Conservation (phyloP, 2,888 invertebrate species). For the Lithophane ornitopus region DNA sequence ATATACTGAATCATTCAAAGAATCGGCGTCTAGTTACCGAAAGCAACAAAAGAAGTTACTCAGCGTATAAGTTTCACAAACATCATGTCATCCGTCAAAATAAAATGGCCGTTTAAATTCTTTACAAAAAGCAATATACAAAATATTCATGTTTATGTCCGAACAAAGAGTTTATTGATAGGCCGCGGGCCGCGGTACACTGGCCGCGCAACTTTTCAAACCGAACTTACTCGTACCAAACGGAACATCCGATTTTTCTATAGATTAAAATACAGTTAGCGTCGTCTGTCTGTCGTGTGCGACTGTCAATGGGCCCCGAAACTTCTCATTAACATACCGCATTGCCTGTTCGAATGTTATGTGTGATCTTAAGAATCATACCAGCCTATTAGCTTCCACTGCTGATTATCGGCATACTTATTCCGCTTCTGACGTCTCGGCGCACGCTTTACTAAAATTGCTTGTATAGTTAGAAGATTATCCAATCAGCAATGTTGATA, state of each 20-base stretch:
- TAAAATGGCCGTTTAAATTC: conserved; percentile 44
- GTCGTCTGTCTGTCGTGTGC: conserved; percentile 68
- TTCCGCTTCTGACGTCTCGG: background rate
- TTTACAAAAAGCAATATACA: conserved; percentile 33
- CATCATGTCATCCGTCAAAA: conserved; percentile 42
- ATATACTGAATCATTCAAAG: conserved; percentile 19
- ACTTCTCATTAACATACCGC: conserved; percentile 41
- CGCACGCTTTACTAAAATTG: too few species aligned
- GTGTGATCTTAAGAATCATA: background rate
- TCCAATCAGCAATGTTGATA: too few species aligned
- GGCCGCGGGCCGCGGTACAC: conserved; percentile 38
- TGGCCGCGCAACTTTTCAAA: conserved; percentile 58
- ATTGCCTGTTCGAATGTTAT: conserved; percentile 8
- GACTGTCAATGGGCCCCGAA: conserved; percentile 53
- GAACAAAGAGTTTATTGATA: conserved; percentile 62
- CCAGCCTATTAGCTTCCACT: background rate
- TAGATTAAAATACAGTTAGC: conserved; percentile 76
- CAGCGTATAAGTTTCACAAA: conserved; percentile 11
- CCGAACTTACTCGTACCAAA: conserved; percentile 41
- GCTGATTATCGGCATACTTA: background rate
- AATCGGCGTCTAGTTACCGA: background rate
- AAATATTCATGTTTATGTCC: conserved; percentile 53
- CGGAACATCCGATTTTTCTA: conserved; percentile 61
- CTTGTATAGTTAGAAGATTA: background rate
- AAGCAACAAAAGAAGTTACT: conserved; percentile 10